These are phyloP conservation scores for Melanogrammus aeglefinus DNA, from an alignment of 2,797 vertebrate species.

Conservation along the genomic window DNA sequence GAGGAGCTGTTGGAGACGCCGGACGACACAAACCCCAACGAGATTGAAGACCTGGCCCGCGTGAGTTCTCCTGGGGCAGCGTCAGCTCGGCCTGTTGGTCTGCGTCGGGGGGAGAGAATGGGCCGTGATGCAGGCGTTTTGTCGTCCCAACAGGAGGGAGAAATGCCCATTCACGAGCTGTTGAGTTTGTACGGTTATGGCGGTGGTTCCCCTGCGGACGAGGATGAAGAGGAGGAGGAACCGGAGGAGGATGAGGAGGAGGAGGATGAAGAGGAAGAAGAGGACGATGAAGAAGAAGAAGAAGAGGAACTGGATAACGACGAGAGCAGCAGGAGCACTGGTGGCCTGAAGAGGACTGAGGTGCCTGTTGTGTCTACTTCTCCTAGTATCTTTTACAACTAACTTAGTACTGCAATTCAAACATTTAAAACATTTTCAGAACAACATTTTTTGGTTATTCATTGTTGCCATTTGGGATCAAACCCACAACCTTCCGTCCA, in stretches of 20 bases:
- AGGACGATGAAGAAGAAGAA: conserved; percentile 82
- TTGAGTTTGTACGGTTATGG: conserved; percentile 93
- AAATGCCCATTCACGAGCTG: conserved; percentile 97
- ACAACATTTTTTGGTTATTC: not conserved
- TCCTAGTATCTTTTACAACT: not conserved
- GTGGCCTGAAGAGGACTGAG: conserved; percentile 75
- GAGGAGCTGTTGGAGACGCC: conserved; percentile 90
- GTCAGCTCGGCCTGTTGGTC: not conserved
- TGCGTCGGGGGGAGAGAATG: not conserved
- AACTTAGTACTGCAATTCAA: too few species aligned
- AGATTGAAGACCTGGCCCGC: conserved; percentile 94
- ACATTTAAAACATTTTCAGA: not conserved
- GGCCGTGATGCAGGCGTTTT: not conserved
- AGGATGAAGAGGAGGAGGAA: conserved; percentile 88
- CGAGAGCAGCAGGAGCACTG: conserved; percentile 89
- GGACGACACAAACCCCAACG: conserved; percentile 87
- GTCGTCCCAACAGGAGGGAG: conserved; percentile 80
- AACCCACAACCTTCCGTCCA: not conserved
- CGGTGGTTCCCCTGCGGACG: conserved; percentile 83
- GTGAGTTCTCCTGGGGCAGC: conserved; percentile 65
- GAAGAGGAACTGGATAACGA: conserved; percentile 70
- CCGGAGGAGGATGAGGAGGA: conserved; percentile 84
- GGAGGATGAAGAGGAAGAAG: conserved; percentile 54
- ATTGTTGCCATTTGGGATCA: not conserved
- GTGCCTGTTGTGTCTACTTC: too few species aligned